phyloP scores from a whole-genome alignment of 2,888 invertebrate genomes.

The Harpagoxenus sublaevis region DNA sequence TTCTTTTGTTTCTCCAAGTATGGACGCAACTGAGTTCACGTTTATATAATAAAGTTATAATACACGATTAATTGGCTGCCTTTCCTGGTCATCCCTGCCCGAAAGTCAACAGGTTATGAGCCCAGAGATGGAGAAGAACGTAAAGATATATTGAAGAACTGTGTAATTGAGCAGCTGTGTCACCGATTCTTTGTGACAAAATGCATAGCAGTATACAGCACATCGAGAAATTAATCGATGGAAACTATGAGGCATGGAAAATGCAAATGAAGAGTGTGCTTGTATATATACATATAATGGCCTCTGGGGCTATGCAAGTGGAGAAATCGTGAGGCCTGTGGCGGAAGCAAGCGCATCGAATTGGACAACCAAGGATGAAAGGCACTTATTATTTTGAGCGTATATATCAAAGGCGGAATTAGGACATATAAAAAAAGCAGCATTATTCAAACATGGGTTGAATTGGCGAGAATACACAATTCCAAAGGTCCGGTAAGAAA shows the following conservation, averaged over 20 bases:
- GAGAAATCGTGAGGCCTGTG: neutral
- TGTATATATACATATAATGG: neutral
- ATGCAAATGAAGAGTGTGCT: slow-evolving; percentile 59
- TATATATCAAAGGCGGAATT: slow-evolving; percentile 13
- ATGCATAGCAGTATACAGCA: slow-evolving; percentile 19
- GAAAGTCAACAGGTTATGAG: no score
- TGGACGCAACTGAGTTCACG: no score
- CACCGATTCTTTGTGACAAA: neutral
- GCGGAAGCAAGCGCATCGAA: neutral
- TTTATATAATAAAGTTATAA: no score
- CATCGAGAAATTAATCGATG: slow-evolving; percentile 56
- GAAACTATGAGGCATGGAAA: slow-evolving; percentile 59
- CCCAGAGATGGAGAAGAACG: no score
- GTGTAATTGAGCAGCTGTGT: no score
- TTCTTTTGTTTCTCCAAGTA: no score
- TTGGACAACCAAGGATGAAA: slow-evolving; percentile 23
- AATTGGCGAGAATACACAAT: slow-evolving; percentile 17
- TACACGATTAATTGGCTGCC: no score
- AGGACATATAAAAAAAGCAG: slow-evolving; percentile 1
- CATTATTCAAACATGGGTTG: slow-evolving; percentile 21
- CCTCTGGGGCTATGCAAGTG: slow-evolving; percentile 32
- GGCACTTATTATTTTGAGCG: slow-evolving; percentile 33
- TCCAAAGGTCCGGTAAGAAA: slow-evolving; percentile 35
- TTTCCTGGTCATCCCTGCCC: no score
- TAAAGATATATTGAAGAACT: no score